Base-by-base conservation (phyloP, 2,113 vertebrate genomes). In the Poecilia latipinna region DNA sequence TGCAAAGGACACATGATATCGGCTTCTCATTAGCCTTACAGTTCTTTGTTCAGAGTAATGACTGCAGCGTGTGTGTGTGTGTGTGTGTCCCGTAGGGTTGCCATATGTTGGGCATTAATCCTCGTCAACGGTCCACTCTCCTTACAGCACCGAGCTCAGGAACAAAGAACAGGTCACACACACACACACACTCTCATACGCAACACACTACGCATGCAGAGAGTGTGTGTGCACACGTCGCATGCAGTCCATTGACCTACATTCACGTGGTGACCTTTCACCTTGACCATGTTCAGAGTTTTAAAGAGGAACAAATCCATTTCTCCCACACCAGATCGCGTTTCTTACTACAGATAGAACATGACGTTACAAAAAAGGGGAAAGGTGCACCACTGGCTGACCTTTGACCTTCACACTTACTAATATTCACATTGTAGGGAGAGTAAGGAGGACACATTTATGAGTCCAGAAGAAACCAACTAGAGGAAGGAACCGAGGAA, bases 31-130 rank as follows among this genome's bases (percentile, higher is more conserved):
- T 92, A 92, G 83, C 88, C 80, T 70, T 92, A 86, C 88, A 88
- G 80, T 89, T 90, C 88, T 91, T 91, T 92, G 89, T 92, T 90
- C 85, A 83, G 83, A 85, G 88, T 90, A 89, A 91, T 90, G 91
- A 85, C 86, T 90, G 88, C 88, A 84, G 88, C 39, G 35, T 11
- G 35, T 33, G 32, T 33, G 33, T 35, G 78, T 82, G 80, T 80
- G 74, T 82, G 84, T 87, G 84, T 80, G 83, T 91, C 90, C 90
- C 86, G 90, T 90, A 88, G 92, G 90, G 88, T 89, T 88, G 92
- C 92, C 92, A 92, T 93, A 93, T 92, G 92, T 93, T 88, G 90
- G 89, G 88, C 90, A 93, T 93, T 93, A 91, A 92, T 93, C 90
- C 92, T 90, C 88, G 88, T 92, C 91, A 90, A 84, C 69, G 72